Conservation (phyloP, 2,113 vertebrate genomes). For the Menidia beryllina region DNA sequence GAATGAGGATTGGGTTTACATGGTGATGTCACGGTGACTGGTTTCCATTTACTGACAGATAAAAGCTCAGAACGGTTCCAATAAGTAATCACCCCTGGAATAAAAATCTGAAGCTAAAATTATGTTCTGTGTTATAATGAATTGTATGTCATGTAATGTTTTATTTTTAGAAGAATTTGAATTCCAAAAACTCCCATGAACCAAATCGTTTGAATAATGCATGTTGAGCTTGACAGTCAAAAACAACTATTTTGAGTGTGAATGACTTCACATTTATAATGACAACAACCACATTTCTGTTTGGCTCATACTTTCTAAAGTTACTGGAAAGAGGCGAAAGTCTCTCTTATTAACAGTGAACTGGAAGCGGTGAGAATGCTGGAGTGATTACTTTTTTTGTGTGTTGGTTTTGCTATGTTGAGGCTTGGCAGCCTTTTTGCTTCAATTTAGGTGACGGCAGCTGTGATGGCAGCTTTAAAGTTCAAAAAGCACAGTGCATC, state of each 20-base stretch:
- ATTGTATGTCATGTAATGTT: slow-evolving; percentile 15
- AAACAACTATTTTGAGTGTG: slow-evolving; percentile 46
- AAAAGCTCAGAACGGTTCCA: slow-evolving; percentile 34
- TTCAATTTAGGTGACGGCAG: slow-evolving; percentile 35
- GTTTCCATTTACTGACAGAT: slow-evolving; percentile 38
- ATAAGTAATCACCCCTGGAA: slow-evolving; percentile 40
- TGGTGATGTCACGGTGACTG: slow-evolving; percentile 25
- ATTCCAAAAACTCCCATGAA: slow-evolving; percentile 33
- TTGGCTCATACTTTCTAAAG: slow-evolving; percentile 23
- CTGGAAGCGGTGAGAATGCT: slow-evolving; percentile 42
- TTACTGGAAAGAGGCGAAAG: slow-evolving; percentile 27
- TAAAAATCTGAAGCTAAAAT: slow-evolving; percentile 34
- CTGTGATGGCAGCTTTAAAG: slow-evolving; percentile 46
- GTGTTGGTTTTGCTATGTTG: slow-evolving; percentile 26
- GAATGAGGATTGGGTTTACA: slow-evolving; percentile 38
- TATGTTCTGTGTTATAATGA: slow-evolving; percentile 1
- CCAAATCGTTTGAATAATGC: slow-evolving; percentile 51
- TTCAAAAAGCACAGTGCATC: slow-evolving; percentile 35
- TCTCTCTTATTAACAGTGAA: slow-evolving; percentile 33
- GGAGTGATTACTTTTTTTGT: slow-evolving; percentile 44
- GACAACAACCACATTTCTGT: slow-evolving; percentile 21
- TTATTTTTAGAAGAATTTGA: slow-evolving; percentile 53
- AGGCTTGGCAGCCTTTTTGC: slow-evolving; percentile 25
- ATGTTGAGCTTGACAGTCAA: slow-evolving; percentile 47
- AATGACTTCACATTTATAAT: slow-evolving; percentile 47